Evolutionary conservation across 2,113 vertebrate species (phyloP).

Genomic region (Cisticola juncidis): DNA sequence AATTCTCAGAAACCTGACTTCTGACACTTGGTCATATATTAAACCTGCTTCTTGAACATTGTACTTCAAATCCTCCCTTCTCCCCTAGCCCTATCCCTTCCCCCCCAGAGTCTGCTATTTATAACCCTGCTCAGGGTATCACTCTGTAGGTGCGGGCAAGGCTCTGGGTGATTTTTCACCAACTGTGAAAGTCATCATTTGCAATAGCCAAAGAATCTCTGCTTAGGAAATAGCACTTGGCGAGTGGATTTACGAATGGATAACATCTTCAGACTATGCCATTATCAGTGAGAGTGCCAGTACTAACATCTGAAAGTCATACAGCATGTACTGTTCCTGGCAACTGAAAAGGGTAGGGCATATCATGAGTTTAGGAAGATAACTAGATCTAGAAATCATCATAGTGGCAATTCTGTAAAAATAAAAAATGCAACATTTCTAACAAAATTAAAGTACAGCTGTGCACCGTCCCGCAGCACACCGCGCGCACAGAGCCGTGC

Average conservation of each 20-base stretch:
- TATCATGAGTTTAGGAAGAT: neutral
- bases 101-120: constrained; percentile 42
- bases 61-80: constrained; percentile 71
- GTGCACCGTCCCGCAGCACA: neutral
- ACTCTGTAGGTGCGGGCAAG: neutral
- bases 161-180: constrained; percentile 24
- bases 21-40: constrained; percentile 86
- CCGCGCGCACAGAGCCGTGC: neutral
- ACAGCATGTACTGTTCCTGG: neutral
- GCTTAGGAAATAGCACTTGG: constrained; percentile 5
- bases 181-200: constrained; percentile 38
- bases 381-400: neutral
- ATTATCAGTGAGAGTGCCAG: neutral
- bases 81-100: neutral
- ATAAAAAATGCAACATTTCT: neutral
- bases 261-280: constrained; percentile 47
- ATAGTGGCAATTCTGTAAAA: neutral
- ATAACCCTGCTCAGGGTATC: constrained; percentile 24
- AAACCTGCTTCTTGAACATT: constrained; percentile 82
- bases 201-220: constrained; percentile 16
- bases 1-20: constrained; percentile 80
- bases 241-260: neutral
- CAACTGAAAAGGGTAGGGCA: neutral
- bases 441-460: neutral
- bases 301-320: constrained; percentile 29